Percentiles rank a stretch among this genome's conserved stretches.
Conservation (phyloP, 2,113 vertebrate species). For the Thunnus maccoyii region DNA sequence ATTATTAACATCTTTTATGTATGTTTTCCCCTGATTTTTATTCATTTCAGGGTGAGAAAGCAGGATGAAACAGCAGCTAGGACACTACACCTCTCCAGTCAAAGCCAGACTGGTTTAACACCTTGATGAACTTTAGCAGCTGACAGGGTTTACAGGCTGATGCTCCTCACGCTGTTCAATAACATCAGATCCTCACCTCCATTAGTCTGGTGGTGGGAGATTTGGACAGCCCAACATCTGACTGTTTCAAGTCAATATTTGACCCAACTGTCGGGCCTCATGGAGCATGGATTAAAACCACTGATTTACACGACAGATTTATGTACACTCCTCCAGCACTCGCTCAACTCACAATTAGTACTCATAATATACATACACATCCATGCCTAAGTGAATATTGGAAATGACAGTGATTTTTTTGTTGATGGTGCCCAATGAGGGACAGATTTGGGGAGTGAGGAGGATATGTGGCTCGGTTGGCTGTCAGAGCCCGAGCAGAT, state of each 20-base stretch:
- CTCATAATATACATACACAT: constrained; percentile 63
- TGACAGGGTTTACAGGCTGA: constrained; percentile 16
- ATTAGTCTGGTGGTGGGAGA: constrained; percentile 2
- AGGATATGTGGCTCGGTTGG: too few relatives aligned
- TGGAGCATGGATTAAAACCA: constrained; percentile 49
- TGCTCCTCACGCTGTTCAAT: constrained; percentile 2
- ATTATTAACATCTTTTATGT: constrained; percentile 25
- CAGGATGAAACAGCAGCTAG: constrained; percentile 39
- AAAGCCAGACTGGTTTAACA: constrained; percentile 36
- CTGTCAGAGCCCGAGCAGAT: too few relatives aligned
- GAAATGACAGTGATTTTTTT: constrained; percentile 19
- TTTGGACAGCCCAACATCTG: constrained; percentile 5
- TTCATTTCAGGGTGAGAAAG: constrained; percentile 27
- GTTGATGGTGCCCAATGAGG: not conserved
- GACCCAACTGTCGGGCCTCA: constrained; percentile 21
- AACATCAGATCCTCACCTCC: constrained; percentile 9
- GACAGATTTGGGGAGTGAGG: too few relatives aligned
- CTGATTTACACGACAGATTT: constrained; percentile 59
- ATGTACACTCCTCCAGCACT: constrained; percentile 59
- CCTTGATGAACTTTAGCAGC: constrained; percentile 22
- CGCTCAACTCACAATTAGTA: constrained; percentile 56
- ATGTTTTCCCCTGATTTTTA: constrained; percentile 6
- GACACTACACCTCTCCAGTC: constrained; percentile 28
- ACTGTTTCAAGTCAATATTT: constrained; percentile 21
- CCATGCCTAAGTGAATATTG: constrained; percentile 45